Evolutionary conservation across 2,113 vertebrate genomes (phyloP).

Genomic region (Nothoprocta pentlandii): DNA sequence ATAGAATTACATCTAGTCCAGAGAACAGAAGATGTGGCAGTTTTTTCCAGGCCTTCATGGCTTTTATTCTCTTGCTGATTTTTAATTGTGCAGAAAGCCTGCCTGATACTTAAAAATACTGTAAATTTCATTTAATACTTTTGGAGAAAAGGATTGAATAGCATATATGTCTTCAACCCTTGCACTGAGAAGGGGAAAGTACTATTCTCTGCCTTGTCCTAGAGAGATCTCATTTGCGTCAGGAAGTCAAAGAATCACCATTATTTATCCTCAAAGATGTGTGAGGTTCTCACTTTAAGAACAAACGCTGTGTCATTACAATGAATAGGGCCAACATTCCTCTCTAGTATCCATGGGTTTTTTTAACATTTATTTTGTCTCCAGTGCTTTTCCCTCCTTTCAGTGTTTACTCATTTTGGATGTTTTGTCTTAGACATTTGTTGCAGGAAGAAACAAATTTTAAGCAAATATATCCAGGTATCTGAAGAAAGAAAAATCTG

Average conservation of each 20-base stretch:
- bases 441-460: not conserved
- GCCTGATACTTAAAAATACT: not conserved
- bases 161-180: not conserved
- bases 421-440: not conserved
- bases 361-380: not conserved
- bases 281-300: not conserved
- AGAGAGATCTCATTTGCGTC: not conserved
- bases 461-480: not conserved
- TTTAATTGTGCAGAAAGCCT: not conserved
- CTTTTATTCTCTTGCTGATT: not conserved
- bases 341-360: fast-evolving
- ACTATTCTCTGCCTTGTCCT: not conserved
- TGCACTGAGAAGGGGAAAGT: not conserved
- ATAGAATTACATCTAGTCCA: constrained; percentile 18
- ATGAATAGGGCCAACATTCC: not conserved
- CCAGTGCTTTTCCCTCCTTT: not conserved
- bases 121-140: not conserved
- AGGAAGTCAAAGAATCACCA: not conserved
- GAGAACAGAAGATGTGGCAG: not conserved
- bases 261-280: not conserved
- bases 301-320: fast-evolving
- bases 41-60: not conserved
- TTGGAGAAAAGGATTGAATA: not conserved
- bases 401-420: not conserved
- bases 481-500: not conserved